phyloP scores from a whole-genome alignment of 2,888 invertebrate species.

The Chouioia cunea region DNA sequence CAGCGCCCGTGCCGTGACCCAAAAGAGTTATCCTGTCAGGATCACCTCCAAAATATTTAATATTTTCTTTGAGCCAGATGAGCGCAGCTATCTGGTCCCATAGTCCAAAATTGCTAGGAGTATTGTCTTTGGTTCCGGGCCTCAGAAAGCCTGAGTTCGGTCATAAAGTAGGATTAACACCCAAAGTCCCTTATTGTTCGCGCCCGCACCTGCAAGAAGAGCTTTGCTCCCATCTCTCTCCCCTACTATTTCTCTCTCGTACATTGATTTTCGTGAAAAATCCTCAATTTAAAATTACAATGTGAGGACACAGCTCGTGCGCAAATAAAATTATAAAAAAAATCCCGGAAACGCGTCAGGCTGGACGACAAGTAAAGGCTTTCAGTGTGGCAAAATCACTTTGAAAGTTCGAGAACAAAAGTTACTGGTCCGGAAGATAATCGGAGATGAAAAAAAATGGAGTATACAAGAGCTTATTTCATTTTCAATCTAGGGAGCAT shows the following conservation, averaged over 20 bases:
- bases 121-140: conserved; percentile 80
- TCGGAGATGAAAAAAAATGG: not conserved
- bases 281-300: conserved; percentile 3
- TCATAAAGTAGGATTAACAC: conserved; percentile 2
- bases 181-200: not conserved
- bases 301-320: not conserved
- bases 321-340: conserved; percentile 22
- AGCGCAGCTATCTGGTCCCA: conserved; percentile 95
- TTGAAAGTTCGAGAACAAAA: conserved; percentile 8
- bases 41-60: conserved; percentile 92
- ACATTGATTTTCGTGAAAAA: not conserved
- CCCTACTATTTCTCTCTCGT: conserved; percentile 1
- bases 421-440: conserved; percentile 2
- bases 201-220: not conserved
- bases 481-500: conserved; percentile 13
- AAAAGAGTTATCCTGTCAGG: conserved; percentile 88
- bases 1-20: conserved; percentile 96
- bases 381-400: conserved; percentile 30
- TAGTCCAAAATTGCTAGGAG: conserved; percentile 91
- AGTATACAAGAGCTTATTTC: not conserved
- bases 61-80: conserved; percentile 95
- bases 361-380: conserved; percentile 24
- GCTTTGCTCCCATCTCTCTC: too few relatives aligned
- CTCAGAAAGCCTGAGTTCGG: conserved; percentile 79
- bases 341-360: not conserved